Evolutionary conservation across 2,113 vertebrate genomes (phyloP), one percentile per base, ranked within the genome.

Genomic region (Phalacrocorax carbo): DNA sequence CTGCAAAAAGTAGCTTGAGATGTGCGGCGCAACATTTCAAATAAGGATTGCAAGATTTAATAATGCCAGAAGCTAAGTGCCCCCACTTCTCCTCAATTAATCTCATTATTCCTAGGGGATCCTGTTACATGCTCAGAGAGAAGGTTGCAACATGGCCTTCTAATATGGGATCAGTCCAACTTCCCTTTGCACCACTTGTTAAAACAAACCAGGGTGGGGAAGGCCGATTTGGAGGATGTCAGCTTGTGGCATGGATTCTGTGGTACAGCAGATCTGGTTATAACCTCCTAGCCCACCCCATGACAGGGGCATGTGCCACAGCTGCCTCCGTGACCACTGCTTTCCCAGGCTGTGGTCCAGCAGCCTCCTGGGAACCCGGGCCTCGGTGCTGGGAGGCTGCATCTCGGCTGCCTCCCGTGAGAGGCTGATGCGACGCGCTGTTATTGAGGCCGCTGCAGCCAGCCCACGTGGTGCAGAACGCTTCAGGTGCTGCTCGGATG

Each of bases 31-130:
- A 94, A 94, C 90, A 80, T 94, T 95, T 95, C 95, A 92, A 95
- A 78, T 82, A 75, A 71, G 90, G 91, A 96, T 91, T 96, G 92
- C 80, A 85, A 96, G 91, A 96, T 93, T 89, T 94, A 96, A 93
- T 94, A 95, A 87, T 13, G 93, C 86, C 81, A 82, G 91, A 93
- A 93, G 86, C 83, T 84, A 95, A 95, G 58, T 89, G 91, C 73
- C 86, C 62, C 77, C 57, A 77, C 78, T 97, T 96, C 88, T 94
- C 72, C 73, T 90, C 88, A 79, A 57, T 84, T 94, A 96, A 97
- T 97, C 89, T 77, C 82, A 46, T 94, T 96, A 94, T 83, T 94
- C 95, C 94, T 86, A 60, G 48, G 64, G 82, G 95, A 95, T 94
- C 85, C 82, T 82, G 60, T 96, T 97, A 93, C 79, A 80, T 0